phyloP scores from a whole-genome alignment of 2,888 invertebrate species.

The Sussaba pulchella region DNA sequence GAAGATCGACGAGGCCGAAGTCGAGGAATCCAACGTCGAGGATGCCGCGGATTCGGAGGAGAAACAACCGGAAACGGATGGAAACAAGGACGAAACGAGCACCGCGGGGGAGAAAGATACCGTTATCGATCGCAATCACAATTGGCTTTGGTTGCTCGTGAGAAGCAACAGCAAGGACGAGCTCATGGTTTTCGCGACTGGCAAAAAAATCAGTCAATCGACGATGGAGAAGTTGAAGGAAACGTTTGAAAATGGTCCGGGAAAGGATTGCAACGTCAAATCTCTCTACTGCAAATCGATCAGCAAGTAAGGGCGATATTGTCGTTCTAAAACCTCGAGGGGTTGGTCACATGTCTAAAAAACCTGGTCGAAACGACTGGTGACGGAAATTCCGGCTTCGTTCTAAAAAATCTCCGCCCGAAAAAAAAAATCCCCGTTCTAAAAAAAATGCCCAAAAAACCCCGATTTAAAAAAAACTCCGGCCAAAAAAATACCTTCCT shows the following conservation, averaged over 20 bases:
- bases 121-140: slow-evolving; percentile 63
- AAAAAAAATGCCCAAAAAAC: too few relatives aligned
- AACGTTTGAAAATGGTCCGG: slow-evolving; percentile 78
- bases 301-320: slow-evolving; percentile 79
- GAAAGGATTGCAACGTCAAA: slow-evolving; percentile 82
- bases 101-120: slow-evolving; percentile 57
- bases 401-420: too few relatives aligned
- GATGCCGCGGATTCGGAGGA: slow-evolving; percentile 13
- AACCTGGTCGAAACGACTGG: too few relatives aligned
- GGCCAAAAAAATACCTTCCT: too few relatives aligned
- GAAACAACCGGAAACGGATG: slow-evolving; percentile 37
- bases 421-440: too few relatives aligned
- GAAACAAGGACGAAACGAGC: slow-evolving; percentile 54
- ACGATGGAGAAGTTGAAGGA: slow-evolving; percentile 81
- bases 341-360: too few relatives aligned
- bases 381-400: too few relatives aligned
- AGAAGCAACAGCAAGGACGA: slow-evolving; percentile 81
- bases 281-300: slow-evolving; percentile 82
- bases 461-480: too few relatives aligned
- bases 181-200: slow-evolving; percentile 82
- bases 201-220: slow-evolving; percentile 77
- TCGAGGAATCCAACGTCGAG: neutral
- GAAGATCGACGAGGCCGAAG: neutral
- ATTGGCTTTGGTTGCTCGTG: slow-evolving; percentile 81
- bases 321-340: too few relatives aligned